Base-by-base conservation (phyloP, 1,140 invertebrate species). In the Brachionus angularis region DNA sequence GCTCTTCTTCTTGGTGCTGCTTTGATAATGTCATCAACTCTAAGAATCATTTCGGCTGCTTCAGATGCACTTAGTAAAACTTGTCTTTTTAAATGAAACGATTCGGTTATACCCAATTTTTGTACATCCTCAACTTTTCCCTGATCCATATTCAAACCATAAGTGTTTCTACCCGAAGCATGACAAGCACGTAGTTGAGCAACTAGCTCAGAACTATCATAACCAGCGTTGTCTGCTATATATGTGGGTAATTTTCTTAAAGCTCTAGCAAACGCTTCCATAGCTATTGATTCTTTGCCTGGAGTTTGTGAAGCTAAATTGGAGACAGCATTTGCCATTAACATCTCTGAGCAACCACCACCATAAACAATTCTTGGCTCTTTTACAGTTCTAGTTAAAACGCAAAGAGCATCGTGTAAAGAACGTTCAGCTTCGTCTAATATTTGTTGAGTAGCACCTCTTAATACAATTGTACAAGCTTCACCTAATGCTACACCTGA, bases 361-460 rank as follows among this genome's bases (percentile, higher is more conserved):
- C 95, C 95, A 78, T 87, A 95, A 5, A 97, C 88, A 61, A 92
- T 89, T 74, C 89, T 86, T 0, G 91, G 88, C 80, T 97, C 93
- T 74, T 90, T 90, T 0, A 98, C 92, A 21, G 96, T 98, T 49
- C 94, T 91, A 0, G 91, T 86, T 21, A 99, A 84, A 0, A 99
- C 96, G 81, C 96, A 99, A 0, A 99, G 85, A 2, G 96, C 96
- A 80, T 99, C 96, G 77, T 99, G 96, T 4, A 99, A 80, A 1
- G 96, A 98, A 46, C 96, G 86, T 75, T 99, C 95, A 1, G 96
- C 96, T 83, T 99, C 96, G 77, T 98, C 96, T 10, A 99, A 86
- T 76, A 99, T 98, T 83, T 99, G 96, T 78, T 97, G 89, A 3
- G 96, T 99, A n/a, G 96, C 94, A 62, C 96, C 96, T 71, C 96